Conservation (phyloP, 2,113 vertebrate genomes). For the Sylvicapra grimmia region DNA sequence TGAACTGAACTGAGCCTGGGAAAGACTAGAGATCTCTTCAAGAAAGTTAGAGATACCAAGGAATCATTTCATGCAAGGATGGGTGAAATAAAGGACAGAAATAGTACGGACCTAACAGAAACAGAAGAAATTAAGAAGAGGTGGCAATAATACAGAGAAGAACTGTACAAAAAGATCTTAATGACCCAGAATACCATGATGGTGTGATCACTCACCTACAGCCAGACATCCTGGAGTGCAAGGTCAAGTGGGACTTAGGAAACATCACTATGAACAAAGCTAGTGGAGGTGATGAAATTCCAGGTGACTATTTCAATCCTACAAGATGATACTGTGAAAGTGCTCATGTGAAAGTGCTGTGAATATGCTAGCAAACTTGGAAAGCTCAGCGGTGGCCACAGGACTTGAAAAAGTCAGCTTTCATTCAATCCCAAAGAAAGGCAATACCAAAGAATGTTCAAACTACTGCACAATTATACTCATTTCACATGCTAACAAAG, state of each 20-base stretch:
- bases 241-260: background rate
- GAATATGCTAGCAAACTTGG: background rate
- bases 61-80: background rate
- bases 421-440: background rate
- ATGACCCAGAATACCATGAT: background rate
- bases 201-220: background rate
- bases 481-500: background rate
- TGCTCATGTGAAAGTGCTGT: background rate
- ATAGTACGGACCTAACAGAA: background rate
- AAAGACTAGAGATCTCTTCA: background rate
- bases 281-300: background rate
- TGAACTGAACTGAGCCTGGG: background rate
- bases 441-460: background rate
- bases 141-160: background rate
- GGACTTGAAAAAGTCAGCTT: background rate
- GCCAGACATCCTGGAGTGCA: background rate
- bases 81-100: background rate
- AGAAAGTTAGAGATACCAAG: background rate
- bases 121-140: background rate
- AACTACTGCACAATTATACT: background rate
- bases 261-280: background rate
- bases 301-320: background rate
- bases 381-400: background rate
- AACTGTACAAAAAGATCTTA: background rate
- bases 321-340: background rate